Conservation (phyloP, 2,113 vertebrate species). For the Coturnix japonica region DNA sequence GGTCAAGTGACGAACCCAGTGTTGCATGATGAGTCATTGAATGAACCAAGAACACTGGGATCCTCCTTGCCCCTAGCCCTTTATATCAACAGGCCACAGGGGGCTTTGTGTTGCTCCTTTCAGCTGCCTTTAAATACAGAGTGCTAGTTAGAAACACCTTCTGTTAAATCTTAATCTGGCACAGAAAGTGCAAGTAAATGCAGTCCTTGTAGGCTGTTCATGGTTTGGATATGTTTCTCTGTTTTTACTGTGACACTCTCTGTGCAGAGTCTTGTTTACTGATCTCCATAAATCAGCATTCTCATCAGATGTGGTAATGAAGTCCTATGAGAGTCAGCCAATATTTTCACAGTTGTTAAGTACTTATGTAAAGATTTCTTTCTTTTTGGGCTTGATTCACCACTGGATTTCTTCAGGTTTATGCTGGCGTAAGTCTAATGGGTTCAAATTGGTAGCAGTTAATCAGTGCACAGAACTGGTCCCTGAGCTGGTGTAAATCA, state of each 20-base stretch:
- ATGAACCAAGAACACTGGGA: constrained; percentile 48
- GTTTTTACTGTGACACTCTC: not conserved
- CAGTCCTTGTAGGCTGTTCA: not conserved
- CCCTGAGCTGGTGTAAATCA: constrained; percentile 42
- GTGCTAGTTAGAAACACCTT: not conserved
- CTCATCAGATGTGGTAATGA: constrained; percentile 55
- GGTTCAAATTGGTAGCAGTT: constrained; percentile 46
- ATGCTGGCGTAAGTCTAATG: constrained; percentile 19
- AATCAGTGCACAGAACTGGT: constrained; percentile 19
- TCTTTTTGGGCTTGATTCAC: constrained; percentile 31
- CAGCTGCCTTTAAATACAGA: constrained; percentile 45
- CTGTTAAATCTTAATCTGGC: not conserved
- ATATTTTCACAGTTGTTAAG: constrained; percentile 8
- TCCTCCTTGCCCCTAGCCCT: constrained; percentile 53
- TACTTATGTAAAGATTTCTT: constrained; percentile 51
- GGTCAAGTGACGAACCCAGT: constrained; percentile 61
- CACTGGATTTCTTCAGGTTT: constrained; percentile 46
- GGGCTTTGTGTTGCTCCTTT: constrained; percentile 35
- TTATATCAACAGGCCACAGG: constrained; percentile 61
- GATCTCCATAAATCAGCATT: constrained; percentile 57
- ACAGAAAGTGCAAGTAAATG: not conserved
- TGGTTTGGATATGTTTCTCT: not conserved
- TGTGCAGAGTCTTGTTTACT: constrained; percentile 46
- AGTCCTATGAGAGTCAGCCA: not conserved
- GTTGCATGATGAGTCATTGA: constrained; percentile 65